Conservation (phyloP, 2,888 invertebrate species). For the Strigamia transsilvanica region DNA sequence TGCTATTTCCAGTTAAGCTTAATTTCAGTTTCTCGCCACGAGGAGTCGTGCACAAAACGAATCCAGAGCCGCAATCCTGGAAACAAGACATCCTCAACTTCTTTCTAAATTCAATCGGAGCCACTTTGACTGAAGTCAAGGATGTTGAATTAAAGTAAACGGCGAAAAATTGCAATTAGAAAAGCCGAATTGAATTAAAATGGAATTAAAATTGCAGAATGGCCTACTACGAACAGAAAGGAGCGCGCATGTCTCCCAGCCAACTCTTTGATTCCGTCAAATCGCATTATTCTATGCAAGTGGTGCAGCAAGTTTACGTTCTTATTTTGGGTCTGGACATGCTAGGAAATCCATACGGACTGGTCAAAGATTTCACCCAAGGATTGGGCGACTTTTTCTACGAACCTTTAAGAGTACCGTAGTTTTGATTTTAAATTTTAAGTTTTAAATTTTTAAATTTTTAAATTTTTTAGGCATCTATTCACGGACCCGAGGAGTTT, state of each 20-base stretch:
- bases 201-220: slow-evolving; percentile 70
- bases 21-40: slow-evolving; percentile 70
- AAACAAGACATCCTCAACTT: slow-evolving; percentile 72
- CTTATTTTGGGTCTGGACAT: slow-evolving; percentile 80
- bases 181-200: not conserved
- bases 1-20: not conserved
- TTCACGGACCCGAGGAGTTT: slow-evolving; percentile 67
- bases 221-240: slow-evolving; percentile 73
- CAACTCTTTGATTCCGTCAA: slow-evolving; percentile 69
- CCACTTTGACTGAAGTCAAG: slow-evolving; percentile 73
- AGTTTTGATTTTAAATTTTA: not conserved
- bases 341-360: slow-evolving; percentile 78
- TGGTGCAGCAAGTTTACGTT: slow-evolving; percentile 82
- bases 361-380: slow-evolving; percentile 72
- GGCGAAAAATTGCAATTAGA: not conserved
- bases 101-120: slow-evolving; percentile 72
- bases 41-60: slow-evolving; percentile 63
- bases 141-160: slow-evolving; percentile 72
- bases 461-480: slow-evolving; percentile 62
- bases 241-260: slow-evolving; percentile 68
- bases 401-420: slow-evolving; percentile 70
- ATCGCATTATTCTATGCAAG: slow-evolving; percentile 75
- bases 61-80: slow-evolving; percentile 62
- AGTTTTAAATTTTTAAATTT: not conserved
- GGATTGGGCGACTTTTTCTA: slow-evolving; percentile 72